phyloP scores from a whole-genome alignment of 2,113 vertebrate species.

The Cercocebus atys region DNA sequence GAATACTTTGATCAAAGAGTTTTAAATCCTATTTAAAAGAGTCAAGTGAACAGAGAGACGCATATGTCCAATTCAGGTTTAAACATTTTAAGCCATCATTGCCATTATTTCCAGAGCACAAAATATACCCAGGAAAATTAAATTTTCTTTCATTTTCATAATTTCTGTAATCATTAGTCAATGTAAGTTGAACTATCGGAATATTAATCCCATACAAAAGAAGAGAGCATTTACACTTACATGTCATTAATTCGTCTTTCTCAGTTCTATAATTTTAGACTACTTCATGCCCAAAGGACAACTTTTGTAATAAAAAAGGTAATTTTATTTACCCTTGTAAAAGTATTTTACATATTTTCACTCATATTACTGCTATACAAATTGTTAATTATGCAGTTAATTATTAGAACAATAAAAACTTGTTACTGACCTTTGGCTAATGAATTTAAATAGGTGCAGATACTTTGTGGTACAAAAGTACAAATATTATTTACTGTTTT shows the following conservation, averaged over 20 bases:
- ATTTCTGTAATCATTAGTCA: not conserved
- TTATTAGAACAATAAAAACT: constrained; percentile 33
- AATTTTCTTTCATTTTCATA: constrained; percentile 31
- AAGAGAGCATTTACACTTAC: not conserved
- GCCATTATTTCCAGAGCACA: not conserved
- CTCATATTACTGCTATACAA: not conserved
- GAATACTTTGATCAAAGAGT: not conserved
- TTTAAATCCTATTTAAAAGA: constrained; percentile 52
- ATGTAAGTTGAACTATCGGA: not conserved
- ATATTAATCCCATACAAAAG: not conserved
- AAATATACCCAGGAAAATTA: constrained; percentile 13
- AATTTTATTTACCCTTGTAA: constrained; percentile 34
- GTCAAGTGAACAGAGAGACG: not conserved
- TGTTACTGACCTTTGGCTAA: not conserved
- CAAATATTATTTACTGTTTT: not conserved
- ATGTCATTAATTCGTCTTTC: not conserved
- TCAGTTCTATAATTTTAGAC: constrained; percentile 26
- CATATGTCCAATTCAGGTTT: not conserved
- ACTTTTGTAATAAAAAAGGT: not conserved
- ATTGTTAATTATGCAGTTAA: constrained; percentile 9
- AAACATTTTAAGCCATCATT: constrained; percentile 1
- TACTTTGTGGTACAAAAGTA: not conserved
- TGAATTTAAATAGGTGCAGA: not conserved
- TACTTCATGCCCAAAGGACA: constrained; percentile 12
- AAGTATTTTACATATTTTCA: constrained; percentile 39